These are phyloP conservation scores for Acrossocheilus wenchowensis DNA, from an alignment of 2,797 vertebrate genomes.

Conservation along the genomic window DNA sequence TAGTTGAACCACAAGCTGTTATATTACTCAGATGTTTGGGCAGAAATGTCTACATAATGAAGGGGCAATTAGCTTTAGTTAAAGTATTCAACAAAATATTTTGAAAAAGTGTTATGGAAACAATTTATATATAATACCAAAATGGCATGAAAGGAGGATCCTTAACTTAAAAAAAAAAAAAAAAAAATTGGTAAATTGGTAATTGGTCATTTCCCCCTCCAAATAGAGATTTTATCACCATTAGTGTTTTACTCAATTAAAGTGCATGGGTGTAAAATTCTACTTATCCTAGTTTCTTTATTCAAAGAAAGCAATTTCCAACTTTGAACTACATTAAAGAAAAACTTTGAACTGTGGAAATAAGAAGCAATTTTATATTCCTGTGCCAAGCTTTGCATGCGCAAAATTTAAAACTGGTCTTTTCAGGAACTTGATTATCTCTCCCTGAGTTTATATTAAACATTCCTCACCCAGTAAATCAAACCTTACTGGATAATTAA, in stretches of 20 bases:
- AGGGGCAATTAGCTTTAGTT: not conserved
- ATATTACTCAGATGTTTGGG: not conserved
- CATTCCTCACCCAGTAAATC: conserved; percentile 25
- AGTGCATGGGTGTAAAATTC: not conserved
- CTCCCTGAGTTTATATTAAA: conserved; percentile 14
- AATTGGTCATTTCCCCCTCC: not conserved
- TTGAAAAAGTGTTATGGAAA: not conserved
- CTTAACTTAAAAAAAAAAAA: not conserved
- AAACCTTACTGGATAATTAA: not conserved
- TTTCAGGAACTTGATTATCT: conserved; percentile 7
- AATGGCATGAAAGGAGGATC: not conserved
- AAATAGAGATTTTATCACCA: not conserved
- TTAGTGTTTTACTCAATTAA: not conserved
- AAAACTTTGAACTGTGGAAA: not conserved
- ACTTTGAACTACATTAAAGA: not conserved
- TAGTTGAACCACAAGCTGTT: not conserved
- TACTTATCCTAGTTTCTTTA: not conserved
- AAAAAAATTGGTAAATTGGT: not conserved
- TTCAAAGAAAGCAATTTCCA: not conserved
- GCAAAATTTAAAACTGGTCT: not conserved
- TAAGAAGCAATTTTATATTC: not conserved
- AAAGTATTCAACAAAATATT: not conserved
- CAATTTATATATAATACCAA: not conserved
- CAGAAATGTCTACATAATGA: not conserved
- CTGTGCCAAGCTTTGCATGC: conserved; percentile 4